Evolutionary conservation across 2,888 invertebrate species (phyloP), one percentile per base, ranked within the genome.

Genomic region (Gisinianus flammeolus): DNA sequence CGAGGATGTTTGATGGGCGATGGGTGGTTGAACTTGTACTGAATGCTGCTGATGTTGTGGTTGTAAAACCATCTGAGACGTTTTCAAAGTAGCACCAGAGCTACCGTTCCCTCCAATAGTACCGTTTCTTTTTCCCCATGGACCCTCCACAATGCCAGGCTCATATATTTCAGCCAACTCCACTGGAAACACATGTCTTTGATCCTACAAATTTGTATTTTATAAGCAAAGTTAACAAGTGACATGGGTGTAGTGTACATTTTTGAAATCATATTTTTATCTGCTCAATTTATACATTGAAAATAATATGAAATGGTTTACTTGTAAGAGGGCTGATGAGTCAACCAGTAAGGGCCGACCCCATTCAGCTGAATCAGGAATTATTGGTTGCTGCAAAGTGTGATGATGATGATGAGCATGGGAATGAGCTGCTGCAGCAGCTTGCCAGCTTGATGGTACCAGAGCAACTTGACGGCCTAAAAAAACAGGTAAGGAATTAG

Each of bases 381-480:
- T 86, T 44, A 91, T 85, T 0, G 91, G 90, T 84, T 91, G 91
- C 85, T 91, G 79, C 2, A 62, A 80, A 52, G 76, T 78, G 64
- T 83, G 83, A 28, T 82, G 81, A 6, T 79, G 80, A 54, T 82
- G 81, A 58, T 90, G 88, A 81, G 91, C 90, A 79, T 90, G 90
- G 12, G 81, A 81, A 71, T 82, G 80, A 10, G 89, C 89, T 58
- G 92, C 91, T 4, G 87, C 86, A 83, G 94, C 89, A 85, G 93
- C 93, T 85, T 93, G 93, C 93, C 94, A 94, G 0, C 93, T 93
- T 24, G 94, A 93, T 3, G 88, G 88, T 73, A 94, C 93, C 81
- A 94, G 89, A 0, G 94, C 92, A 91, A 93, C 93, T 87, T 93
- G 94, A 24, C 94, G 89, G 85, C 91, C 91, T 44, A n/a, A n/a